Evolutionary conservation across 53 echinoderm and acorn worm species (phyloP), one percentile per base, ranked within the genome.

Genomic region (Crossaster papposus): DNA sequence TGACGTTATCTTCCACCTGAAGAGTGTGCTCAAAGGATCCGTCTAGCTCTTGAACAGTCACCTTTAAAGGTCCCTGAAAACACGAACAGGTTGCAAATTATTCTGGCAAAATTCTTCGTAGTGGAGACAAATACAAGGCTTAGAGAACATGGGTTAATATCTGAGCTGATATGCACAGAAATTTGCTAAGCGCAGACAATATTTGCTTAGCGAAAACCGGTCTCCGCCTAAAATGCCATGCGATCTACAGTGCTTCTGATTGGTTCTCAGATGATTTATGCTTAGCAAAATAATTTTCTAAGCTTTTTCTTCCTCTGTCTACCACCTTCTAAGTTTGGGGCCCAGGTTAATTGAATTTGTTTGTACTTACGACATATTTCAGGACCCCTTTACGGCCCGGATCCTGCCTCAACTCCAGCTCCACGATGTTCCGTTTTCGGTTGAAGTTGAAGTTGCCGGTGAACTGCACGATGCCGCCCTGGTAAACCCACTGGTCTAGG

Each of bases 21-120:
- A 99, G 89, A 0, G 96, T 96, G 77, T 99, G 99, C 79, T 96
- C 94, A 91, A 99, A 99, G 14, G 99, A 99, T 11, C 99, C 99
- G 88, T 99, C 99, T 4, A 99, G 80, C 51, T 99, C 99, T 62
- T 99, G 99, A 34, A 99, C 92, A 0, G 99, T 99, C 80, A 99
- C 99, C 90, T 99, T 94, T n/a, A n/a, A n/a, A n/a, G n/a, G n/a
- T n/a, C n/a, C 97, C 99, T 97, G 80, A 35, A n/a, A 36, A 29
- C 0, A 71, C 12, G 17, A 68, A 0, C 68, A 68, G 44, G 44
- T 44, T 44, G 44, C n/a, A n/a, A n/a, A n/a, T n/a, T n/a, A n/a
- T n/a, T n/a, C n/a, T n/a, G n/a, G n/a, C n/a, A n/a, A n/a, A n/a
- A n/a, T n/a, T n/a, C n/a, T n/a, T n/a, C n/a, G n/a, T n/a, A n/a